A percentile compares a stretch with the other conserved stretches of the same genome.
Conservation (phyloP, 2,113 vertebrate species). For the Geothlypis trichas region DNA sequence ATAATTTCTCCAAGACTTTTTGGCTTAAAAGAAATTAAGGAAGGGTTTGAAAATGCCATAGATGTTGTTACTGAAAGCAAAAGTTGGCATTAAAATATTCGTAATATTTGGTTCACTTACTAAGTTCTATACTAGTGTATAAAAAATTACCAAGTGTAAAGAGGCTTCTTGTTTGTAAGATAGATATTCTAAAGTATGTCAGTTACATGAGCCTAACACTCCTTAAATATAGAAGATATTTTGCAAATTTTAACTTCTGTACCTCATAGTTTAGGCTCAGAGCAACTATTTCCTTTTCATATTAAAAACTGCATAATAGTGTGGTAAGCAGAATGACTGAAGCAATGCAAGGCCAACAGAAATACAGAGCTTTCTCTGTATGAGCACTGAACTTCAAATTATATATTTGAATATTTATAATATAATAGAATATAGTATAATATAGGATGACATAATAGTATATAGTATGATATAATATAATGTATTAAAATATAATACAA, state of each 20-base stretch:
- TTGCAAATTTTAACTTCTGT: neutral
- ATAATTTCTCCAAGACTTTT: neutral
- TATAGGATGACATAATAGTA: no score
- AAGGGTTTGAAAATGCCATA: neutral
- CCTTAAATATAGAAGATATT: neutral
- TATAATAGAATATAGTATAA: no score
- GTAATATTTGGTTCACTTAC: neutral
- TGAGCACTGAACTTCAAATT: neutral
- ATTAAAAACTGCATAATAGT: neutral
- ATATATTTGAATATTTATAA: neutral
- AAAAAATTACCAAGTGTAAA: neutral
- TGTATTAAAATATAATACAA: no score
- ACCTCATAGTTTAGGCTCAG: neutral
- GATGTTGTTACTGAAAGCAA: neutral
- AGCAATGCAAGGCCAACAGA: neutral
- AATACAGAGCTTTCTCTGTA: neutral
- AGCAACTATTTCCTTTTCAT: neutral
- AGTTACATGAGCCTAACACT: neutral
- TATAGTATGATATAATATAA: no score
- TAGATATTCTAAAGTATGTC: neutral
- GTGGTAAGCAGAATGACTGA: neutral
- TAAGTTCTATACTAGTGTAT: neutral
- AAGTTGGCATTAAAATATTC: neutral
- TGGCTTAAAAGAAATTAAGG: neutral
- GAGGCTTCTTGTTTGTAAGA: neutral